Percentiles rank a stretch among this genome's conserved stretches.
Evolutionary conservation across 2,888 invertebrate species (phyloP).

Genomic region (Hypomecis punctinalis): DNA sequence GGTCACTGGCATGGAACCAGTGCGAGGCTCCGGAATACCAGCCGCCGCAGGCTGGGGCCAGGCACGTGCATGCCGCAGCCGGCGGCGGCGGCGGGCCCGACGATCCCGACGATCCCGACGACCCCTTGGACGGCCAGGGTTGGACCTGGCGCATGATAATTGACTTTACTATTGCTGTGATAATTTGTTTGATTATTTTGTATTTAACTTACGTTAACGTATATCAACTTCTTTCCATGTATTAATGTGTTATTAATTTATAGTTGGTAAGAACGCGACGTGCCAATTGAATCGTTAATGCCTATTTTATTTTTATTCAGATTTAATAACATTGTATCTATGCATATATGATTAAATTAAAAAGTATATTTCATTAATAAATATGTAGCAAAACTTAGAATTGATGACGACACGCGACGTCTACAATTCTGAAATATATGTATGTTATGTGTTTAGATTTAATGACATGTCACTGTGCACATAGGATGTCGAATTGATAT

Average conservation of each 20-base stretch:
- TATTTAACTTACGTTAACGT: constrained; percentile 64
- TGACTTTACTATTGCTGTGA: constrained; percentile 69
- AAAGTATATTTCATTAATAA: neutral
- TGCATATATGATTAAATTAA: neutral
- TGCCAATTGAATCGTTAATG: constrained; percentile 40
- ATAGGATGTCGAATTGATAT: too few relatives aligned
- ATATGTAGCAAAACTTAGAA: neutral
- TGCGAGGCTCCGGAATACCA: neutral
- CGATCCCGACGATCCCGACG: neutral
- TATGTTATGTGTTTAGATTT: neutral
- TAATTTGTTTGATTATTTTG: constrained; percentile 68
- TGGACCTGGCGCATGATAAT: neutral
- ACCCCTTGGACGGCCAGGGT: neutral
- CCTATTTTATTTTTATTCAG: constrained; percentile 20
- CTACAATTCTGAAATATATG: neutral
- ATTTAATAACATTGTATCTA: neutral
- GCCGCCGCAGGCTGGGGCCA: too few relatives aligned
- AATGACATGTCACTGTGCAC: too few relatives aligned
- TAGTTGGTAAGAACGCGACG: constrained; percentile 40
- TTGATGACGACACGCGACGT: neutral
- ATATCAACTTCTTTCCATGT: constrained; percentile 70
- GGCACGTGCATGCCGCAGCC: too few relatives aligned
- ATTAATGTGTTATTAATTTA: constrained; percentile 50
- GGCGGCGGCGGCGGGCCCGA: neutral
- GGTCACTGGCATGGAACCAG: neutral